Evolutionary conservation across 2,888 invertebrate species (phyloP).

Genomic region (Strigamia maritima): DNA sequence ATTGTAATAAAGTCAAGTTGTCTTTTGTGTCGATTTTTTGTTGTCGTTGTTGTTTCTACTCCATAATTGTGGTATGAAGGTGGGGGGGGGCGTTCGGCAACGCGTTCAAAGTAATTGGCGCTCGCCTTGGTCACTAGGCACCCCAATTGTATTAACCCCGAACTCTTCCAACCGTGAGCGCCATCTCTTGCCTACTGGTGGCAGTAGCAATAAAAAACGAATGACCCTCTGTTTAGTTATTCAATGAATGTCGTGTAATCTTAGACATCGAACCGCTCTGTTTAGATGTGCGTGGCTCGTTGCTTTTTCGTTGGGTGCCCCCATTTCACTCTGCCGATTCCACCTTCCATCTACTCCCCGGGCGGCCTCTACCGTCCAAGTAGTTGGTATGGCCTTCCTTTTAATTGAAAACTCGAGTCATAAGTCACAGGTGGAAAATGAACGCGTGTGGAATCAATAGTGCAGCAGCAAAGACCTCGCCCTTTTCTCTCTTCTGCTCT

Average conservation of each 20-base stretch:
- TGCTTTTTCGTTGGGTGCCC: constrained; percentile 5
- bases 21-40: background rate
- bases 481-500: constrained; percentile 15
- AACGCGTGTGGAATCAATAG: constrained; percentile 10
- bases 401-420: constrained; percentile 26
- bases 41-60: constrained; percentile 5
- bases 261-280: background rate
- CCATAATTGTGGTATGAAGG: constrained; percentile 1
- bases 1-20: background rate
- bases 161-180: constrained; percentile 10
- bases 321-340: background rate
- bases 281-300: constrained; percentile 15
- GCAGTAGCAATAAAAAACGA: constrained; percentile 5
- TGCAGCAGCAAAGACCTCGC: background rate
- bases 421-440: constrained; percentile 29
- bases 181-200: constrained; percentile 1
- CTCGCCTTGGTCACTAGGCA: constrained; percentile 5
- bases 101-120: constrained; percentile 15
- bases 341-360: constrained; percentile 5
- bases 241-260: constrained; percentile 15
- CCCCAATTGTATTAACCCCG: constrained; percentile 15
- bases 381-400: constrained; percentile 11
- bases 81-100: background rate
- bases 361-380: constrained; percentile 12
- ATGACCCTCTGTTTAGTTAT: constrained; percentile 10